Conservation (phyloP, 2,888 invertebrate genomes). For the Nomada lathburiana region DNA sequence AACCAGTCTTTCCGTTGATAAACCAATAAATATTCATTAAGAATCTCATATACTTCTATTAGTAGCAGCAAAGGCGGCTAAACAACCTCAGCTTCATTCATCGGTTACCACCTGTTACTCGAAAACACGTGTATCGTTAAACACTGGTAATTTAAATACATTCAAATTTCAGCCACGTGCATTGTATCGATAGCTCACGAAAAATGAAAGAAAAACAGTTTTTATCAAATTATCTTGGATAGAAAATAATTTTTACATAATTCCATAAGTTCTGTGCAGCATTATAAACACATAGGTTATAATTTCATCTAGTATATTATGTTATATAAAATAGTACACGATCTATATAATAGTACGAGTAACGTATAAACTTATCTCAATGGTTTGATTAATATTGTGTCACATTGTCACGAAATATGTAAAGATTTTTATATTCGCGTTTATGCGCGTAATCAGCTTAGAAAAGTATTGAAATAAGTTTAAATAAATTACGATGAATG, state of each 20-base stretch:
- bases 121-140: constrained; percentile 7
- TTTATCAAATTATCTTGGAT: no score
- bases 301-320: not conserved
- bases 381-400: not conserved
- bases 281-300: constrained; percentile 25
- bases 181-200: not conserved
- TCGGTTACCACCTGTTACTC: constrained; percentile 47
- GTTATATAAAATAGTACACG: not conserved
- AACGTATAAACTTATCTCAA: not conserved
- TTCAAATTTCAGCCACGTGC: constrained; percentile 11
- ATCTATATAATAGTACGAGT: not conserved
- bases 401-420: not conserved
- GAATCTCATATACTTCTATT: not conserved
- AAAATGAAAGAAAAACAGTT: not conserved
- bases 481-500: not conserved
- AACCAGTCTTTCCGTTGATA: constrained; percentile 25
- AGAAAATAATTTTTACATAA: not conserved
- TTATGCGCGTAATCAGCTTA: no score
- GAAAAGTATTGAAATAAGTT: no score
- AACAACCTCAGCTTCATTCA: not conserved
- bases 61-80: not conserved
- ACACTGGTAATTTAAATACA: not conserved
- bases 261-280: not conserved
- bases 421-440: not conserved
- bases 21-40: constrained; percentile 27